Conservation (phyloP, 2,888 invertebrate genomes). For the Epistrophe grossulariae region DNA sequence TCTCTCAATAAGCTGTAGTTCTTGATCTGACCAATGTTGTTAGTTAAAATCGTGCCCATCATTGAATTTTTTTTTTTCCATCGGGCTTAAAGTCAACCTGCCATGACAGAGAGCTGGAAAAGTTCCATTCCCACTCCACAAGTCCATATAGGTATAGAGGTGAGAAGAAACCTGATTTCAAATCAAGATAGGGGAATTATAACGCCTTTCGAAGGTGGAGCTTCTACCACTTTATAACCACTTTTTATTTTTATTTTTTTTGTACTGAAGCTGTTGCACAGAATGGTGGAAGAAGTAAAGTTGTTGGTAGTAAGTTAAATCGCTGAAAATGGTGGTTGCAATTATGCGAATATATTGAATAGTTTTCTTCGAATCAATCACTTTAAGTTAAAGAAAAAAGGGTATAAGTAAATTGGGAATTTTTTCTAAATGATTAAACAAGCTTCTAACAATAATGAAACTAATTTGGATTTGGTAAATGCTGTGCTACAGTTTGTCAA, state of each 20-base stretch:
- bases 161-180: slow-evolving; percentile 64
- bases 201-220: slow-evolving; percentile 72
- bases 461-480: too few species aligned
- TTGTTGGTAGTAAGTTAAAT: slow-evolving; percentile 17
- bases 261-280: slow-evolving; percentile 24
- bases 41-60: slow-evolving; percentile 65
- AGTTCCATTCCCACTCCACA: slow-evolving; percentile 53
- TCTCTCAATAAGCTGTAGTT: not conserved
- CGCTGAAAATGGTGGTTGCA: slow-evolving; percentile 64
- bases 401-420: too few species aligned
- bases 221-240: slow-evolving; percentile 36
- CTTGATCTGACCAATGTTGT: slow-evolving; percentile 52
- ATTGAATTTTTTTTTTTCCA: slow-evolving; percentile 59
- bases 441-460: not conserved
- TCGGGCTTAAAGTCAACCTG: slow-evolving; percentile 46
- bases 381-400: not conserved
- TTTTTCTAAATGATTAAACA: not conserved
- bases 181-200: slow-evolving; percentile 66
- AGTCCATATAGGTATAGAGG: not conserved
- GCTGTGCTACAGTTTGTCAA: too few species aligned
- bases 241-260: slow-evolving; percentile 33
- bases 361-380: not conserved
- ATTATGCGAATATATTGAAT: not conserved
- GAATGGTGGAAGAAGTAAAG: slow-evolving; percentile 52
- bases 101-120: slow-evolving; percentile 53